Conservation (phyloP, 2,888 invertebrate species). For the Philereme vetulata region DNA sequence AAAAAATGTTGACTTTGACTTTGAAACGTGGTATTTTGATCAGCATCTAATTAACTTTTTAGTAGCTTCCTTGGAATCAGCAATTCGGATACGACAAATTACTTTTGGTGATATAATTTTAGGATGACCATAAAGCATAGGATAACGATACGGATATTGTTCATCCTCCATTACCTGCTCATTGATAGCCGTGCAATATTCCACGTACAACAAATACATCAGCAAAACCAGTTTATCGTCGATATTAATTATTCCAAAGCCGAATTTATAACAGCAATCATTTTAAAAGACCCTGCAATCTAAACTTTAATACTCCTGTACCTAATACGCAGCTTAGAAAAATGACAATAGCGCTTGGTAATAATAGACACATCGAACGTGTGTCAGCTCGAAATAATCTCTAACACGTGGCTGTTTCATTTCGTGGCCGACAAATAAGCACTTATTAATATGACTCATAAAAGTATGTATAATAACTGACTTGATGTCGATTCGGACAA, state of each 20-base stretch:
- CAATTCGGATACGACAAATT: background rate
- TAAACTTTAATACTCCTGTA: slow-evolving; percentile 58
- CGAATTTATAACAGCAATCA: slow-evolving; percentile 68
- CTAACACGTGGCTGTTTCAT: slow-evolving; percentile 75
- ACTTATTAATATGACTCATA: slow-evolving; percentile 69
- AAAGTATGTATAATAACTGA: slow-evolving; percentile 65
- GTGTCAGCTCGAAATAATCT: slow-evolving; percentile 64
- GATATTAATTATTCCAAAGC: slow-evolving; percentile 61
- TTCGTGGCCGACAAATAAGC: slow-evolving; percentile 73
- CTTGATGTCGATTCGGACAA: too few species aligned
- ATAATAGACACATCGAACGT: slow-evolving; percentile 57
- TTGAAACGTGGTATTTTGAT: too few species aligned
- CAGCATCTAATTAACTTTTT: too few species aligned
- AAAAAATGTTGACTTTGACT: too few species aligned
- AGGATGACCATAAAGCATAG: slow-evolving; percentile 34
- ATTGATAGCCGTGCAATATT: slow-evolving; percentile 38
- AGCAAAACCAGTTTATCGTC: slow-evolving; percentile 53
- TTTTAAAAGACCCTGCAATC: slow-evolving; percentile 57
- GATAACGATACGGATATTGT: slow-evolving; percentile 32
- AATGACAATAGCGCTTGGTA: slow-evolving; percentile 31
- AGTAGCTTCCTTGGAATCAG: too few species aligned
- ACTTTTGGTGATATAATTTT: slow-evolving; percentile 14
- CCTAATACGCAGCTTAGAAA: slow-evolving; percentile 38
- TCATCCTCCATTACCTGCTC: slow-evolving; percentile 36
- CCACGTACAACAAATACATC: slow-evolving; percentile 53